Conservation (phyloP, 2,888 invertebrate genomes). For the Seira musarum region DNA sequence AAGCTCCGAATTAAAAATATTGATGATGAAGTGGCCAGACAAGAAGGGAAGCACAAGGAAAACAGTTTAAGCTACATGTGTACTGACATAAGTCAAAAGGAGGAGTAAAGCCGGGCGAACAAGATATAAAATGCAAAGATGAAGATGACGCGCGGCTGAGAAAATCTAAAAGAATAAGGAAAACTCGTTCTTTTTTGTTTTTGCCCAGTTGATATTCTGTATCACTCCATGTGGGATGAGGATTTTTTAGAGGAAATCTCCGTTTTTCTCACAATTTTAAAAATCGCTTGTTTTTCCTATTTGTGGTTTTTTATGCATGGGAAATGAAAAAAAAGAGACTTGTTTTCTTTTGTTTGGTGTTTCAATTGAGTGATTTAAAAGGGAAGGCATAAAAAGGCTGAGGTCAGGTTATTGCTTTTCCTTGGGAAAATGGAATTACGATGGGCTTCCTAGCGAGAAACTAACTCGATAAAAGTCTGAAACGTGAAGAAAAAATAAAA, state of each 20-base stretch:
- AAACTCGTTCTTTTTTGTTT: constrained; percentile 1
- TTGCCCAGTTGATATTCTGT: not conserved
- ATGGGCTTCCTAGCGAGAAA: not conserved
- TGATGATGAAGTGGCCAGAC: constrained; percentile 39
- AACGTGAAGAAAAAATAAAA: not conserved
- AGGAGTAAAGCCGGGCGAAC: constrained; percentile 10
- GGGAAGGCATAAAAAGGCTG: not conserved
- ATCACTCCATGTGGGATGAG: not conserved
- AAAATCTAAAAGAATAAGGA: not conserved
- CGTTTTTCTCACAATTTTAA: not conserved
- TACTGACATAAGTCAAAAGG: constrained; percentile 28
- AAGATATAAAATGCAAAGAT: not conserved
- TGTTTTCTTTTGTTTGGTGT: not conserved
- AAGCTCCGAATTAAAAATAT: constrained; percentile 5
- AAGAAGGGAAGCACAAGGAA: constrained; percentile 47
- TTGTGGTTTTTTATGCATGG: constrained; percentile 3
- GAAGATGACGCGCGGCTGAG: constrained; percentile 8
- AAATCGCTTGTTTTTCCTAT: constrained; percentile 14
- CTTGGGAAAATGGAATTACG: not conserved
- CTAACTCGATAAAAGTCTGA: not conserved
- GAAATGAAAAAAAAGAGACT: constrained; percentile 20
- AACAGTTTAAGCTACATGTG: constrained; percentile 59
- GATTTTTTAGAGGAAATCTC: not conserved
- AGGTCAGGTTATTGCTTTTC: not conserved
- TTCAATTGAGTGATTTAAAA: constrained; percentile 42